Evolutionary conservation across 2,113 vertebrate species (phyloP).

Genomic region (Ceyx melanurus): DNA sequence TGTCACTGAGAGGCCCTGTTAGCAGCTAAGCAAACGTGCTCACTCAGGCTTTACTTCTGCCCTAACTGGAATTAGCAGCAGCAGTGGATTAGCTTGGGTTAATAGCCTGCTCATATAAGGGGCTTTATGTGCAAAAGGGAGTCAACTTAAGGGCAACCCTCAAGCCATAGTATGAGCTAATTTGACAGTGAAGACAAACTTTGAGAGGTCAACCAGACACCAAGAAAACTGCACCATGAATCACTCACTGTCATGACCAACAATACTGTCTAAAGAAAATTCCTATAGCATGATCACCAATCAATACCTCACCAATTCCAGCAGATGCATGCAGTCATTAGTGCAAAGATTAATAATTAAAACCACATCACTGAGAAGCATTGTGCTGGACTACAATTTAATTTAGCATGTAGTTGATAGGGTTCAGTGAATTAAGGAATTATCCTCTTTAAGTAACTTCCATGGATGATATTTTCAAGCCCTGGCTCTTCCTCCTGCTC

Average conservation of each 20-base stretch:
- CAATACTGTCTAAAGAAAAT: conserved; percentile 32
- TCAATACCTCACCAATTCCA: neutral
- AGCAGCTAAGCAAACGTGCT: neutral
- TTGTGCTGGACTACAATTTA: neutral
- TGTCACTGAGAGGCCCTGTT: neutral
- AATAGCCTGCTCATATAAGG: conserved; percentile 38
- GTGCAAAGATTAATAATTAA: conserved; percentile 11
- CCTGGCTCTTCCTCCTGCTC: neutral
- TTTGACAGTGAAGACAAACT: conserved; percentile 67
- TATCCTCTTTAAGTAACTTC: neutral
- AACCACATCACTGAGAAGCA: neutral
- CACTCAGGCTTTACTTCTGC: conserved; percentile 6
- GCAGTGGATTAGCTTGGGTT: conserved; percentile 19
- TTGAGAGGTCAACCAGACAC: conserved; percentile 59
- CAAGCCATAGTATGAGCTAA: conserved; percentile 48
- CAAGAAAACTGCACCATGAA: conserved; percentile 33
- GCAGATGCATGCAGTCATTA: neutral
- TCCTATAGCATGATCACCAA: conserved; percentile 32
- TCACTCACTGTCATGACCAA: conserved; percentile 36
- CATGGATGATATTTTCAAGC: neutral
- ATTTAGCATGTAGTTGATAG: neutral
- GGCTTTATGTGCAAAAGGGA: conserved; percentile 55
- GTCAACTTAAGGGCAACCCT: conserved; percentile 60
- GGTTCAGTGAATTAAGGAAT: neutral
- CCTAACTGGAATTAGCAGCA: conserved; percentile 11